A percentile compares a stretch with the other conserved stretches of the same genome.
Evolutionary conservation across 2,888 invertebrate species (phyloP).

Genomic region (Harpagoxenus sublaevis): DNA sequence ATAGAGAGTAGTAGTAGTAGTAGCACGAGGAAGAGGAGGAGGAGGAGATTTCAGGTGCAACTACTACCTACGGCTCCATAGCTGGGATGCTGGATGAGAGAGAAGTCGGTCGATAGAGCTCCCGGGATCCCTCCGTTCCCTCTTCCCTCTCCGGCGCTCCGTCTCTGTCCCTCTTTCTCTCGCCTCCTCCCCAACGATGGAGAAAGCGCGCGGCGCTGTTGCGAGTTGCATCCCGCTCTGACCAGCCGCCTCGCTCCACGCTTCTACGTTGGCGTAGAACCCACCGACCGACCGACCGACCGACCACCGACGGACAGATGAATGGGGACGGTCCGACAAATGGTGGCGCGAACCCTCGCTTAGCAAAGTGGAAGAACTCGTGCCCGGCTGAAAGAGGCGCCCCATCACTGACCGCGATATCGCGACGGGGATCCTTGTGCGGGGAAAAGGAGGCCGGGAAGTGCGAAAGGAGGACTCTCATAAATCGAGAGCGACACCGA

Average conservation of each 20-base stretch:
- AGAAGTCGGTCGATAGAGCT: conserved; percentile 85
- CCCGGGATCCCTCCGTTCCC: conserved; percentile 75
- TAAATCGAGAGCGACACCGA: conserved; percentile 15
- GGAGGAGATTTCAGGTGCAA: conserved; percentile 80
- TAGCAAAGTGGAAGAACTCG: conserved; percentile 61
- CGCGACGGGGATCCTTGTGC: conserved; percentile 24
- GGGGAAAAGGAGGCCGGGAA: conserved; percentile 16
- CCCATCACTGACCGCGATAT: conserved; percentile 31
- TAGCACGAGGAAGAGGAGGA: conserved; percentile 31
- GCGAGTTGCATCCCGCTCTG: conserved; percentile 49
- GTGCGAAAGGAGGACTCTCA: background rate
- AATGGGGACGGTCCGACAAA: conserved; percentile 74
- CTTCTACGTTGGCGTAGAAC: conserved; percentile 25
- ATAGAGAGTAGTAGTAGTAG: conserved; percentile 38
- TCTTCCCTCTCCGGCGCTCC: conserved; percentile 58
- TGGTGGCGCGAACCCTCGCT: conserved; percentile 61
- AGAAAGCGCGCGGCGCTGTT: conserved; percentile 47
- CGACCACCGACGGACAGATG: conserved; percentile 62
- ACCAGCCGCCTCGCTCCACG: background rate
- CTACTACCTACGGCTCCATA: conserved; percentile 81
- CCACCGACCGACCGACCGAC: conserved; percentile 53
- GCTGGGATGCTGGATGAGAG: conserved; percentile 83
- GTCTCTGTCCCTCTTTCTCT: conserved; percentile 39
- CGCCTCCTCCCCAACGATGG: conserved; percentile 48
- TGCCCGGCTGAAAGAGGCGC: conserved; percentile 52